Evolutionary conservation across 1,140 invertebrate genomes (phyloP).

Genomic region (Periplaneta americana): DNA sequence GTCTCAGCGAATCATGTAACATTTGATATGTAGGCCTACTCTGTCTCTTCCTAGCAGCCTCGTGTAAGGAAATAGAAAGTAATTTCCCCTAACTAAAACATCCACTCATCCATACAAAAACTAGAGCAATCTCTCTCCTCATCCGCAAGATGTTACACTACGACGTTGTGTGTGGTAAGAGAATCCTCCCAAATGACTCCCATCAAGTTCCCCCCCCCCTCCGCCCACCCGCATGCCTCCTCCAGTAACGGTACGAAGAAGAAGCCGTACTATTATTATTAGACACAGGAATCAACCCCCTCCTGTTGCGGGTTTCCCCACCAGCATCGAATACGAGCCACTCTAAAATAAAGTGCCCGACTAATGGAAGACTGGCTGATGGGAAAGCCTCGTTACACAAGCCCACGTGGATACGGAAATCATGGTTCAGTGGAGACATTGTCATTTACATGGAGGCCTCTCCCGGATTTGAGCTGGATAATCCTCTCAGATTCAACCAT

Average conservation of each 20-base stretch:
- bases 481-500: too few species aligned
- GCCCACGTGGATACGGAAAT: too few species aligned
- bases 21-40: too few species aligned
- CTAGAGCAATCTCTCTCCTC: background rate
- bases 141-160: background rate
- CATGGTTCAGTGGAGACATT: too few species aligned
- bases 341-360: background rate
- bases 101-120: background rate
- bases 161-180: background rate
- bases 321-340: background rate
- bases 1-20: too few species aligned
- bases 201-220: background rate
- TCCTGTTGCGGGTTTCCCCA: background rate
- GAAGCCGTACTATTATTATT: background rate
- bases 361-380: too few species aligned
- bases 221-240: background rate
- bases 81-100: background rate
- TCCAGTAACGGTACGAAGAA: too few species aligned
- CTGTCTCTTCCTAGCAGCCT: background rate
- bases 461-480: too few species aligned
- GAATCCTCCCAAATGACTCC: background rate
- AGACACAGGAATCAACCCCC: background rate
- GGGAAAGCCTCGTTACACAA: too few species aligned
- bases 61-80: too few species aligned
- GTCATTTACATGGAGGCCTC: too few species aligned